Evolutionary conservation across 2,797 vertebrate species (phyloP), one percentile per base, ranked within the genome.

Genomic region (Chaenodraco wilsoni): DNA sequence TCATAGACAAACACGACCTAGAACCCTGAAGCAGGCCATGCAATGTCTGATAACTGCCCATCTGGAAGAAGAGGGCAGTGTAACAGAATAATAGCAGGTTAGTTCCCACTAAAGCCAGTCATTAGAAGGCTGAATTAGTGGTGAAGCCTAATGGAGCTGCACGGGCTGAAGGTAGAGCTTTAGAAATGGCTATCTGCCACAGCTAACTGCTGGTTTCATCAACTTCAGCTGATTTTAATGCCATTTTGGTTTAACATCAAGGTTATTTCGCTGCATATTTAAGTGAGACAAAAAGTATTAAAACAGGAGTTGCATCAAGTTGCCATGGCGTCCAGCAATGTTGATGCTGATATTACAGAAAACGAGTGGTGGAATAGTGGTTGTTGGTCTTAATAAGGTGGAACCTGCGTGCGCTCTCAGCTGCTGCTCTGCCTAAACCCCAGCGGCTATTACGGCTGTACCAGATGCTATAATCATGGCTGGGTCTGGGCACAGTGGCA

Each of bases 81-180:
- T 61, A 77, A 84, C 61, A 46, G 72, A 78, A 66, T 87, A 81
- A 90, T 80, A 76, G 84, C 65, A 66, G 48, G 79, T 82, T 33
- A 60, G 70, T 74, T 88, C 66, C 81, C 76, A 84, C 71, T 87
- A 87, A 87, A 92, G 90, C 76, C 87, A 80, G 51, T 84, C 84
- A 84, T 91, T 89, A 93, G 61, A 46, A 45, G 58, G 74, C 80
- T 82, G 83, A 93, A 92, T 83, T 85, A 89, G 79, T 79, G 76
- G 74, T 57, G 43, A 52, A 61, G 76, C 54, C 84, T 93, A 91
- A 93, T 89, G 78, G 83, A 81, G 72, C 92, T 1, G 10, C 57
- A 56, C 60, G 59, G 73, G 76, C 81, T 85, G 76, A 86, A 80
- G 75, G 73, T 71, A 83, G 78, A 88, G 71, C 66, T 61, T 60